Percentiles rank a stretch among this genome's conserved stretches.
These are phyloP conservation scores for Torymus tubicola DNA, from an alignment of 2,888 invertebrate species.

Conservation along the genomic window DNA sequence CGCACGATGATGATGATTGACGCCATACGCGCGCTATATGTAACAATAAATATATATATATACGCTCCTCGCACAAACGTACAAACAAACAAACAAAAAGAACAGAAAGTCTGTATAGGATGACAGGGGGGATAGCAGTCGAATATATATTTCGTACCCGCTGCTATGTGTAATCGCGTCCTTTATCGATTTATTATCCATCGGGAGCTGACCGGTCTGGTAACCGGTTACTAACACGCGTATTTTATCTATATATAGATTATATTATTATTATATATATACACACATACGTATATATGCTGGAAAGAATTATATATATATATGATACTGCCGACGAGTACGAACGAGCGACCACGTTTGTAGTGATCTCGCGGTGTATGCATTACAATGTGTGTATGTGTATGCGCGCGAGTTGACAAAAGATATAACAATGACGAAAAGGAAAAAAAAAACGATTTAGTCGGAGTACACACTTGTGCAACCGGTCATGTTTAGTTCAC, in stretches of 20 bases:
- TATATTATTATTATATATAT: neutral
- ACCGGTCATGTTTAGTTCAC: conserved; percentile 9
- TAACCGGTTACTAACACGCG: conserved; percentile 23
- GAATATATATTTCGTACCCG: neutral
- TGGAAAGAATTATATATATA: conserved; percentile 14
- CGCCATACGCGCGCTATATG: too few relatives aligned
- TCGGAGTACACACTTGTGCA: conserved; percentile 13
- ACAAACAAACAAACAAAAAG: conserved; percentile 14
- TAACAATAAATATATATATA: neutral
- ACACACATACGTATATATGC: conserved; percentile 1
- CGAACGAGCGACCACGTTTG: conserved; percentile 21
- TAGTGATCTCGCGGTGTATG: neutral
- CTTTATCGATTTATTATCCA: neutral
- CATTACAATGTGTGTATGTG: too few relatives aligned
- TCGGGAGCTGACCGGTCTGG: conserved; percentile 31
- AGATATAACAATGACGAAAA: neutral
- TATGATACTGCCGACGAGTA: conserved; percentile 32
- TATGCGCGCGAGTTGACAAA: neutral
- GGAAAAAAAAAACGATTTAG: neutral
- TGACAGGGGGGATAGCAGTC: neutral
- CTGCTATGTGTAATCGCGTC: conserved; percentile 21
- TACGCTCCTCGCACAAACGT: conserved; percentile 31
- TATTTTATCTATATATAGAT: conserved; percentile 34
- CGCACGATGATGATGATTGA: too few relatives aligned
- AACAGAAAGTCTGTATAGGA: neutral